Percentiles rank a stretch among this genome's conserved stretches.
These are phyloP conservation scores for Geotrupes spiniger DNA, from an alignment of 2,888 invertebrate genomes.

Conservation along the genomic window DNA sequence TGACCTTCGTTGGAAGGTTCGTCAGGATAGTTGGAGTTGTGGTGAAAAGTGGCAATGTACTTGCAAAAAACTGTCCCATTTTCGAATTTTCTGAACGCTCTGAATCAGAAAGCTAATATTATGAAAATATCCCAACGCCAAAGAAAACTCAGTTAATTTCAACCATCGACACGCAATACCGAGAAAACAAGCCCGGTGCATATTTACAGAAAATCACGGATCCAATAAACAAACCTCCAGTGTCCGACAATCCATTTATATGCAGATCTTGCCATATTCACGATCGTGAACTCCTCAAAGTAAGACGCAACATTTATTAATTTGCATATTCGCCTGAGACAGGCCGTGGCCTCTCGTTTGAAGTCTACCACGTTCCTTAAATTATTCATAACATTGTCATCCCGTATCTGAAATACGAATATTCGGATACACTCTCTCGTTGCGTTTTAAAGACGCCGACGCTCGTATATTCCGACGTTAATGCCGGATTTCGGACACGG, in stretches of 20 bases:
- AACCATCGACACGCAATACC: no score
- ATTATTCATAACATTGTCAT: slow-evolving; percentile 49
- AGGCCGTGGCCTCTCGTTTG: slow-evolving; percentile 38
- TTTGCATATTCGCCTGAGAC: slow-evolving; percentile 47
- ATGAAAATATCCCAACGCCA: slow-evolving; percentile 15
- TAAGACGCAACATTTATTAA: slow-evolving; percentile 49
- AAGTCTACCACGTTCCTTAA: slow-evolving; percentile 45
- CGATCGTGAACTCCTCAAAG: slow-evolving; percentile 42
- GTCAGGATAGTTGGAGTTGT: no score
- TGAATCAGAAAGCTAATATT: no score
- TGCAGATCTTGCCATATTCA: slow-evolving; percentile 43
- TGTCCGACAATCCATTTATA: slow-evolving; percentile 45
- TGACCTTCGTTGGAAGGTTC: no score
- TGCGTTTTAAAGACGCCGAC: slow-evolving; percentile 11
- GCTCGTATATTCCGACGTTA: slow-evolving; percentile 20
- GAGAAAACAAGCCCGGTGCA: slow-evolving; percentile 9
- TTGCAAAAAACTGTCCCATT: no score
- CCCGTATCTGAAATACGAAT: slow-evolving; percentile 37
- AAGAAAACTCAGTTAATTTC: no score
- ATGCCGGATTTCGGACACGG: slow-evolving; percentile 10
- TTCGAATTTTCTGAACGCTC: no score
- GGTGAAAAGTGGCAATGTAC: no score
- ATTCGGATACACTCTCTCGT: slow-evolving; percentile 17
- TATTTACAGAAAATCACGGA: slow-evolving; percentile 19
- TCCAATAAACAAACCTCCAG: slow-evolving; percentile 28